phyloP scores from a whole-genome alignment of 2,888 invertebrate species.

The Halocaridina rubra region DNA sequence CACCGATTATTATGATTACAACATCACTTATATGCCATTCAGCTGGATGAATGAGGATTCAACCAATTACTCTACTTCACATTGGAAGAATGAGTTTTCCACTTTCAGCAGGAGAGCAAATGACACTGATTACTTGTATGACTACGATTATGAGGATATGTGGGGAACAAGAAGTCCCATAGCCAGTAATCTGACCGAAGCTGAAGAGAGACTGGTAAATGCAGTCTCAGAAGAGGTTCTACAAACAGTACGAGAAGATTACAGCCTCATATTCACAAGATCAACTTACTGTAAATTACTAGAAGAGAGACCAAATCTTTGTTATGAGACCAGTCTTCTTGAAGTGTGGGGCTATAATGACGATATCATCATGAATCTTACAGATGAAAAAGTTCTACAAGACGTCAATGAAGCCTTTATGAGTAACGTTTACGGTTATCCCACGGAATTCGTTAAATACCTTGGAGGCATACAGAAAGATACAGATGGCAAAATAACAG shows the following conservation, averaged over 20 bases:
- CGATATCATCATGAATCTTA: conserved; percentile 72
- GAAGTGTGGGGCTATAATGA: conserved; percentile 79
- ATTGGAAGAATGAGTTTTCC: too few species aligned
- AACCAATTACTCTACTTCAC: too few species aligned
- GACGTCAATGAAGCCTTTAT: conserved; percentile 72
- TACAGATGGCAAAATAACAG: conserved; percentile 74
- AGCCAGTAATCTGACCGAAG: background rate
- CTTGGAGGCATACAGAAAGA: conserved; percentile 76
- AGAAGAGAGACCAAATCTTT: conserved; percentile 66
- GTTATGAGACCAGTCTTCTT: conserved; percentile 76
- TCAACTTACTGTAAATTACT: background rate
- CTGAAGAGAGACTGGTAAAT: background rate
- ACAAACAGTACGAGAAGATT: background rate
- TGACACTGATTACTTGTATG: background rate
- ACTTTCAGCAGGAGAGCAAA: background rate
- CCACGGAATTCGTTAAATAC: conserved; percentile 75
- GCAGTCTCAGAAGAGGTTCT: background rate
- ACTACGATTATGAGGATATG: background rate
- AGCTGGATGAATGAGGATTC: background rate
- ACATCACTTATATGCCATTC: background rate
- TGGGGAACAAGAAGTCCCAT: background rate
- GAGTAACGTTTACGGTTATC: conserved; percentile 77
- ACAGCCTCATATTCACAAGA: conserved; percentile 6
- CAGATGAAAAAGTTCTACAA: conserved; percentile 75
- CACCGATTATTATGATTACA: background rate